Percentiles rank a stretch among this genome's conserved stretches.
These are phyloP conservation scores for Ammodytes dubius DNA, from an alignment of 2,113 vertebrate genomes.

Conservation along the genomic window DNA sequence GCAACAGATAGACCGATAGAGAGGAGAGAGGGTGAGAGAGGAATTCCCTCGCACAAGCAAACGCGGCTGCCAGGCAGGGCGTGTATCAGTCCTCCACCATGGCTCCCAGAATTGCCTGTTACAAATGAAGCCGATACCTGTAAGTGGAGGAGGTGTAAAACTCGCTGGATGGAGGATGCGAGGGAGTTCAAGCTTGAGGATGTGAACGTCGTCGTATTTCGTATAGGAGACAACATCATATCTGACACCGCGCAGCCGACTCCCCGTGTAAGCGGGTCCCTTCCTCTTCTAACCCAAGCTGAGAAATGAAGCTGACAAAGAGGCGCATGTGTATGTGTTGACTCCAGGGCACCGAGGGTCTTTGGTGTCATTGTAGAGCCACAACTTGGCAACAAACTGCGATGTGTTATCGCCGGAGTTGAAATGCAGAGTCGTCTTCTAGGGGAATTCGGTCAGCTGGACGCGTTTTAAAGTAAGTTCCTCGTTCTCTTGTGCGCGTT, in stretches of 20 bases:
- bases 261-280: slow-evolving; percentile 41
- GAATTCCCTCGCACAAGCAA: slow-evolving; percentile 77
- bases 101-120: slow-evolving; percentile 14
- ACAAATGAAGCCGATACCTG: slow-evolving; percentile 28
- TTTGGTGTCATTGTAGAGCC: slow-evolving; percentile 2
- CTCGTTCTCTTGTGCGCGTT: background rate
- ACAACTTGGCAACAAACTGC: slow-evolving; percentile 49
- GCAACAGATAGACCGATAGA: slow-evolving; percentile 73
- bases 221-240: slow-evolving; percentile 30
- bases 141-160: background rate
- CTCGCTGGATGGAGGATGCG: slow-evolving; percentile 25
- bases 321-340: slow-evolving; percentile 42
- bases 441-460: slow-evolving; percentile 33
- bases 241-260: slow-evolving; percentile 41
- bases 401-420: slow-evolving; percentile 43
- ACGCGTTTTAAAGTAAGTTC: slow-evolving; percentile 76
- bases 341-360: slow-evolving; percentile 23
- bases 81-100: slow-evolving; percentile 40
- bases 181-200: slow-evolving; percentile 19
- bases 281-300: slow-evolving; percentile 17
- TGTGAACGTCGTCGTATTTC: slow-evolving; percentile 17
- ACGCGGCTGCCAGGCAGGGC: slow-evolving; percentile 65
- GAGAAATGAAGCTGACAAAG: slow-evolving; percentile 25
- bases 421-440: slow-evolving; percentile 35
- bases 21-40: slow-evolving; percentile 45